Conservation (phyloP, 1,140 invertebrate genomes). For the Carposina sasakii region DNA sequence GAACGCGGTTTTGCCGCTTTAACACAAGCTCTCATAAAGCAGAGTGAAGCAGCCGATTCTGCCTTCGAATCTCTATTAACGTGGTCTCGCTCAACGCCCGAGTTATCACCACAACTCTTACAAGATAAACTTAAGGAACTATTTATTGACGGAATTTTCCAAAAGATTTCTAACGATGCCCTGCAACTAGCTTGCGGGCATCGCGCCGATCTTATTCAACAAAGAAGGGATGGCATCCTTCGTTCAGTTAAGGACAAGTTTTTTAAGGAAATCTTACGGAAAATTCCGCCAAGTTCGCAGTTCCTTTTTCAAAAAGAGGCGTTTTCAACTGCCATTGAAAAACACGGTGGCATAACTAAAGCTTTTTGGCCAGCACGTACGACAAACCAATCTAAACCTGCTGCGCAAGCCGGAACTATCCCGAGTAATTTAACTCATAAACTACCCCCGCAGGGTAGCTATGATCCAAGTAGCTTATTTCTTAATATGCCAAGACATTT, state of each 20-base stretch:
- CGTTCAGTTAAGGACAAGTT: neutral
- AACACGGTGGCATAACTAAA: neutral
- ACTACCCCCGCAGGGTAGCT: too few relatives aligned
- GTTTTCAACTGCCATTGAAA: neutral
- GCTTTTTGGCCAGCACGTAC: neutral
- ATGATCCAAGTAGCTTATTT: too few relatives aligned
- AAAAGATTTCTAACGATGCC: neutral
- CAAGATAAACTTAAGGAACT: neutral
- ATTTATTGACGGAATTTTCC: neutral
- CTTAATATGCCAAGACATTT: too few relatives aligned
- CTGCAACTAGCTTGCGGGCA: neutral
- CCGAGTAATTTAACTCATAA: too few relatives aligned
- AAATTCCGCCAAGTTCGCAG: neutral
- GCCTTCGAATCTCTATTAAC: neutral
- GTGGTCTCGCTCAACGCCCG: neutral
- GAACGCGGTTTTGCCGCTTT: neutral
- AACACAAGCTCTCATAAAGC: neutral
- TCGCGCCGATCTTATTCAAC: neutral
- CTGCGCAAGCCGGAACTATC: constrained; percentile 4
- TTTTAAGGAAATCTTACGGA: neutral
- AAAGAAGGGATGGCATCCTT: neutral
- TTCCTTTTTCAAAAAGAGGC: neutral
- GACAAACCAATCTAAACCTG: neutral
- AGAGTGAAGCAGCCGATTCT: neutral
- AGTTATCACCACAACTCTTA: neutral